Evolutionary conservation across 2,888 invertebrate genomes (phyloP).

Genomic region (Notodonta ziczac): DNA sequence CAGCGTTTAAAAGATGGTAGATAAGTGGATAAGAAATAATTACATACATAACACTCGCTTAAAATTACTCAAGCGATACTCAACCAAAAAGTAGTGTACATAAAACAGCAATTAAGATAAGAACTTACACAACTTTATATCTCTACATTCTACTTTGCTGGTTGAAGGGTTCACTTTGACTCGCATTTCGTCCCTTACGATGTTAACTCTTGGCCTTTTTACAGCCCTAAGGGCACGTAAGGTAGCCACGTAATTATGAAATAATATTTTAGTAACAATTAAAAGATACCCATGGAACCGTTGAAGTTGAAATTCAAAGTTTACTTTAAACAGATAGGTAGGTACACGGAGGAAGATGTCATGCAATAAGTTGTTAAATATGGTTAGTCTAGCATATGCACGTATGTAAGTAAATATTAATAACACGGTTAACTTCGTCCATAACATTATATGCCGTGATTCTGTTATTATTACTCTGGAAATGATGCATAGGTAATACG

Average conservation of each 20-base stretch:
- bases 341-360: too few species aligned
- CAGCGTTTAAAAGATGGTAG: background rate
- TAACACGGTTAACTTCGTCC: too few species aligned
- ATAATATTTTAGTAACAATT: slow-evolving; percentile 24
- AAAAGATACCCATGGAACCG: background rate
- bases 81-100: background rate
- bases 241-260: slow-evolving; percentile 25
- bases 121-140: background rate
- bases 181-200: slow-evolving; percentile 4
- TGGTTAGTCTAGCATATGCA: too few species aligned
- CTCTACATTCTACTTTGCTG: background rate
- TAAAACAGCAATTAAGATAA: slow-evolving; percentile 3
- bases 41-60: background rate
- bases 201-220: slow-evolving; percentile 22
- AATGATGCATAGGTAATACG: too few species aligned
- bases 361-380: too few species aligned
- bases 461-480: too few species aligned
- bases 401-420: too few species aligned
- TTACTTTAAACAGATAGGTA: background rate
- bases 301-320: background rate
- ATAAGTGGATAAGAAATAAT: background rate
- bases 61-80: background rate
- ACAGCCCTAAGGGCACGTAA: slow-evolving; percentile 12
- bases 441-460: too few species aligned
- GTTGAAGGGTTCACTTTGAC: slow-evolving; percentile 4